Evolutionary conservation across 2,888 invertebrate species (phyloP).

Genomic region (Taenaris catops): DNA sequence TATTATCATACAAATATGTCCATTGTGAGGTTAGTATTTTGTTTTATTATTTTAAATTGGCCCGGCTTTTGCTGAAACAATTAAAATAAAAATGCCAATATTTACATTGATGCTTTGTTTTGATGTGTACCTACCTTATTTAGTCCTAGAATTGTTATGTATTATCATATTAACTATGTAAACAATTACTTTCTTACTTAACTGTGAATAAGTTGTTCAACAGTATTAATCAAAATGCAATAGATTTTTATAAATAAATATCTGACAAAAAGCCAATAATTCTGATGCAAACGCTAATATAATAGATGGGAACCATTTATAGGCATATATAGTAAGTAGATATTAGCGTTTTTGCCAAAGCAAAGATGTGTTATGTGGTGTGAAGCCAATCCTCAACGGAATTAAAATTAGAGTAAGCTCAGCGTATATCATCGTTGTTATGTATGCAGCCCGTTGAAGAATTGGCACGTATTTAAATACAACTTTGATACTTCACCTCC

Average conservation of each 20-base stretch:
- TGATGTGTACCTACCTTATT: background rate
- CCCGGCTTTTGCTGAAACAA: conserved; percentile 72
- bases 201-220: too few relatives aligned
- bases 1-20: conserved; percentile 15
- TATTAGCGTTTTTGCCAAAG: conserved; percentile 19
- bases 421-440: too few relatives aligned
- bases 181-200: too few relatives aligned
- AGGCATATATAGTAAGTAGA: conserved; percentile 10
- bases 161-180: too few relatives aligned
- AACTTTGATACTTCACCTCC: conserved; percentile 82
- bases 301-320: conserved; percentile 1
- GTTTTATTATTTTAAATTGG: conserved; percentile 48
- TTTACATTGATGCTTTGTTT: conserved; percentile 23
- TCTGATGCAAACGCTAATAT: conserved; percentile 6
- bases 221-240: too few relatives aligned
- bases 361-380: conserved; percentile 18
- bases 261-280: conserved; percentile 4
- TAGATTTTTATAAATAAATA: too few relatives aligned
- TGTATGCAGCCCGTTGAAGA: conserved; percentile 15
- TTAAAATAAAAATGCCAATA: conserved; percentile 50
- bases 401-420: conserved; percentile 18
- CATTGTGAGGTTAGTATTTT: conserved; percentile 25
- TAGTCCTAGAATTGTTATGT: background rate
- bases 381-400: conserved; percentile 14
- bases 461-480: conserved; percentile 13